A percentile compares a stretch with the other conserved stretches of the same genome.
These are phyloP conservation scores for Buceros bicornis DNA, from an alignment of 2,797 vertebrate genomes.

Conservation along the genomic window DNA sequence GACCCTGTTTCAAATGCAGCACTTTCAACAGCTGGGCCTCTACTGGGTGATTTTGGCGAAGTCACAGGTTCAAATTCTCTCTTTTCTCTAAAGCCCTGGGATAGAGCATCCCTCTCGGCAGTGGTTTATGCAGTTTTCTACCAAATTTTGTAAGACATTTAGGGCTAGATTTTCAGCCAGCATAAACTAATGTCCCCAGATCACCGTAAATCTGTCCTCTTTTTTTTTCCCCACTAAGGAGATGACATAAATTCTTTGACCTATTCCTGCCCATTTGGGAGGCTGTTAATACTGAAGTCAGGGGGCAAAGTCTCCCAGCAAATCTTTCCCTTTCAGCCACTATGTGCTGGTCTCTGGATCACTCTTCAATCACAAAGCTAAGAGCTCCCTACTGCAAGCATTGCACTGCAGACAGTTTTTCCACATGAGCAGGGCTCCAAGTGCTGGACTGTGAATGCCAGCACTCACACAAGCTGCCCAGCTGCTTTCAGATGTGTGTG, in stretches of 20 bases:
- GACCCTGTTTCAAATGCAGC: neutral
- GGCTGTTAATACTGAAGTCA: neutral
- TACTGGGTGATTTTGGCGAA: neutral
- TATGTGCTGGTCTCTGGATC: neutral
- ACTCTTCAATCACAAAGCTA: neutral
- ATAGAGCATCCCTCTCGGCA: neutral
- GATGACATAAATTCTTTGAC: neutral
- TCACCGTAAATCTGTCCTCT: neutral
- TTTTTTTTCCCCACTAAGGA: neutral
- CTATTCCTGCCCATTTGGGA: neutral
- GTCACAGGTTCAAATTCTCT: neutral
- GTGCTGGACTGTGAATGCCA: neutral
- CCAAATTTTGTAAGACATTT: neutral
- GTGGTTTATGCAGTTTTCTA: neutral
- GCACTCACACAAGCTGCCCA: slow-evolving; percentile 18
- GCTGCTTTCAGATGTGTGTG: neutral
- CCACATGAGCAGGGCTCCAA: neutral
- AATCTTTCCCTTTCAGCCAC: neutral
- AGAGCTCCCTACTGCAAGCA: neutral
- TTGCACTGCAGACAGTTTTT: neutral
- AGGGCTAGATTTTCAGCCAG: neutral
- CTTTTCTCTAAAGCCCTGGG: neutral
- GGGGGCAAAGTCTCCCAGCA: neutral
- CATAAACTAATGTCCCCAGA: neutral
- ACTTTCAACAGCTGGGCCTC: neutral